A percentile compares a stretch with the other conserved stretches of the same genome.
phyloP scores from a whole-genome alignment of 2,797 vertebrate genomes.

The Petrocephalus sullivani region DNA sequence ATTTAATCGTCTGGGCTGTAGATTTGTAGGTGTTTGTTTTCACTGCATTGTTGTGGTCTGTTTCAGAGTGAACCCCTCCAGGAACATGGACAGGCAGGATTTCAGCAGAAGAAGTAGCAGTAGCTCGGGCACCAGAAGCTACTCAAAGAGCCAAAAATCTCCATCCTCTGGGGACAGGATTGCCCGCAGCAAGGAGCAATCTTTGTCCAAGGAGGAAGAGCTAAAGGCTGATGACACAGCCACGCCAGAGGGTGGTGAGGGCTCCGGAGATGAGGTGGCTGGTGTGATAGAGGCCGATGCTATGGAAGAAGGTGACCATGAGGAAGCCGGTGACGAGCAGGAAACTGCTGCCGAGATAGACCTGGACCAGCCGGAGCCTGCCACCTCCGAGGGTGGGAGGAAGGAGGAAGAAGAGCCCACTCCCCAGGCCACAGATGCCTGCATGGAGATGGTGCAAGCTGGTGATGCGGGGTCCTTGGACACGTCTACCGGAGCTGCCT shows the following conservation, averaged over 20 bases:
- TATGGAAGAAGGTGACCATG: constrained; percentile 20
- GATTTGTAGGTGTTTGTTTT: not conserved
- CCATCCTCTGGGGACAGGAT: constrained; percentile 28
- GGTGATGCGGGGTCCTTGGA: not conserved
- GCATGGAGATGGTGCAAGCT: constrained; percentile 9
- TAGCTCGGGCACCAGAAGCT: constrained; percentile 31
- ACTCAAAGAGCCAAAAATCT: constrained; percentile 32
- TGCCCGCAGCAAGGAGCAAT: constrained; percentile 37
- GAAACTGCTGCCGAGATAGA: constrained; percentile 20
- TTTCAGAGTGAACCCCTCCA: constrained; percentile 39
- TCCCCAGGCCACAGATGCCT: constrained; percentile 6
- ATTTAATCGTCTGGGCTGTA: not conserved
- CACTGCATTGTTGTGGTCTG: not conserved
- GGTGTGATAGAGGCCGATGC: constrained; percentile 39
- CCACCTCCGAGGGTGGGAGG: not conserved
- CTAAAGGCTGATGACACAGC: not conserved
- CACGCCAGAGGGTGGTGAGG: not conserved
- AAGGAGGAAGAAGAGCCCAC: not conserved
- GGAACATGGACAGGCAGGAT: constrained; percentile 17
- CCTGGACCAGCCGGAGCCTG: constrained; percentile 28
- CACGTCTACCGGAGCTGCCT: constrained; percentile 6
- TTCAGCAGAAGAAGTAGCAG: constrained; percentile 26
- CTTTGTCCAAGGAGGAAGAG: constrained; percentile 35
- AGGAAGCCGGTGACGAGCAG: constrained; percentile 34
- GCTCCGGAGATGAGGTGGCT: constrained; percentile 36